These are phyloP conservation scores for Eupeodes corollae DNA, from an alignment of 1,140 invertebrate species.

Conservation along the genomic window DNA sequence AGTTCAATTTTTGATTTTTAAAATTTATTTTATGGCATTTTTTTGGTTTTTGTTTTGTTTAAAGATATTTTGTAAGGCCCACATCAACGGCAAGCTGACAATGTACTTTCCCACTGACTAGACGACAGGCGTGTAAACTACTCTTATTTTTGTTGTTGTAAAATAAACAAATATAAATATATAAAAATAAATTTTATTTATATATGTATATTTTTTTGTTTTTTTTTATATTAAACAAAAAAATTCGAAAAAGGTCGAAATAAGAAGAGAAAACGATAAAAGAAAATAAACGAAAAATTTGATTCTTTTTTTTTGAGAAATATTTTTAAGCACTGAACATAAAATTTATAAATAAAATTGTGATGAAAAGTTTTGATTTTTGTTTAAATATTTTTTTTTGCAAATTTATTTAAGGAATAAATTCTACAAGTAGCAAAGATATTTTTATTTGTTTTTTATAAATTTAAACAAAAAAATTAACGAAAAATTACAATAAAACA, in stretches of 20 bases:
- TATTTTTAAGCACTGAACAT: not conserved
- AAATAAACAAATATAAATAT: conserved; percentile 28
- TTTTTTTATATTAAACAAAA: too few relatives aligned
- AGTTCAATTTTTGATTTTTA: conserved; percentile 8
- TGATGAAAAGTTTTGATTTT: conserved; percentile 5
- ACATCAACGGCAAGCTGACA: conserved; percentile 54
- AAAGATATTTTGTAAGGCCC: conserved; percentile 40
- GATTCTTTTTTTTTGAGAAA: conserved; percentile 8
- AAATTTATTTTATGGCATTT: conserved; percentile 4
- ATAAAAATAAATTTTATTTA: not conserved
- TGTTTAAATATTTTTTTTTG: conserved; percentile 7
- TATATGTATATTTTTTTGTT: not conserved
- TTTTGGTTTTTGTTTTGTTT: conserved; percentile 15
- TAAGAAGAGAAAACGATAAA: too few relatives aligned
- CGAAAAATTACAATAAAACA: not conserved
- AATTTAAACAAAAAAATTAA: not conserved
- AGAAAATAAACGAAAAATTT: not conserved
- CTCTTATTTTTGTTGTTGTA: conserved; percentile 32
- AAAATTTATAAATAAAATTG: too few relatives aligned
- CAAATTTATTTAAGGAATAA: conserved; percentile 8
- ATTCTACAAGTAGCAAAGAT: not conserved
- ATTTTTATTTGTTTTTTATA: not conserved
- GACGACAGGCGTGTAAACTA: conserved; percentile 39
- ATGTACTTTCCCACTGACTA: conserved; percentile 43
- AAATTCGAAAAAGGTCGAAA: too few relatives aligned